Percentiles rank a stretch among this genome's conserved stretches.
phyloP scores from a whole-genome alignment of 2,797 vertebrate genomes.

The Hemibagrus guttatus region DNA sequence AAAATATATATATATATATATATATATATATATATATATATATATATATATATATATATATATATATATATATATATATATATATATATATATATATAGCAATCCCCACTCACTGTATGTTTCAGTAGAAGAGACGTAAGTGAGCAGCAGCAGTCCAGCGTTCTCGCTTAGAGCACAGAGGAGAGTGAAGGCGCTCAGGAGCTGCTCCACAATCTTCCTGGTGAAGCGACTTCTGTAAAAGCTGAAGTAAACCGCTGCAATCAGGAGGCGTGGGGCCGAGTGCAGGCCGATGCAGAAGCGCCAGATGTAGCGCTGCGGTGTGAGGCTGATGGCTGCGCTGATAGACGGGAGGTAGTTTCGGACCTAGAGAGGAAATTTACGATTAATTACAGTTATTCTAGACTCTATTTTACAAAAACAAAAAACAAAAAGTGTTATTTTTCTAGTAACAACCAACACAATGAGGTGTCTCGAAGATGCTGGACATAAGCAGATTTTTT shows the following conservation, averaged over 20 bases:
- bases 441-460: too few species aligned
- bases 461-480: too few species aligned
- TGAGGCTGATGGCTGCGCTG: slow-evolving; percentile 86
- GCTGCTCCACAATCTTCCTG: slow-evolving; percentile 68
- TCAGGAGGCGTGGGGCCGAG: slow-evolving; percentile 85
- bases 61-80: too few species aligned
- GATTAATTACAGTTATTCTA: too few species aligned
- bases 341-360: slow-evolving; percentile 94
- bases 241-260: slow-evolving; percentile 81
- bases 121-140: slow-evolving; percentile 90
- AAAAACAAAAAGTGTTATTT: too few species aligned
- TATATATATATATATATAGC: too few species aligned
- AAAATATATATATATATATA: too few species aligned
- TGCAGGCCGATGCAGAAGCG: slow-evolving; percentile 89
- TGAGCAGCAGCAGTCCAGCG: slow-evolving; percentile 85
- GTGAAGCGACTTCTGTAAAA: slow-evolving; percentile 80
- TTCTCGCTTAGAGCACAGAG: slow-evolving; percentile 81
- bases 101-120: slow-evolving; percentile 79
- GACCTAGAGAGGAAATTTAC: slow-evolving; percentile 73
- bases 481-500: too few species aligned
- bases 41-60: too few species aligned
- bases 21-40: too few species aligned
- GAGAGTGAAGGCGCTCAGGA: slow-evolving; percentile 75
- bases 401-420: too few species aligned
- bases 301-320: slow-evolving; percentile 92